Evolutionary conservation across 2,797 vertebrate species (phyloP).

Genomic region (Jordanella pulchra): DNA sequence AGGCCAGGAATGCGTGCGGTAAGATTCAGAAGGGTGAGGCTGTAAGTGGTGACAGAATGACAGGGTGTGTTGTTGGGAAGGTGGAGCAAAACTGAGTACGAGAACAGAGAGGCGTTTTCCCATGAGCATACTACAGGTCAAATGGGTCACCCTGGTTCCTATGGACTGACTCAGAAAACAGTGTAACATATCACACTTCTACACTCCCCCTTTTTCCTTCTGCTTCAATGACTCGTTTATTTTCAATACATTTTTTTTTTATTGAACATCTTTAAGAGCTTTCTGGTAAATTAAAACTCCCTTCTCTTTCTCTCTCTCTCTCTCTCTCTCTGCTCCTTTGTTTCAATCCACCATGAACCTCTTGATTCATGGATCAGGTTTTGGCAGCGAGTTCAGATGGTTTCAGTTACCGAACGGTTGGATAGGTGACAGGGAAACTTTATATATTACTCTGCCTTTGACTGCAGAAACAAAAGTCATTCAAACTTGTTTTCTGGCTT

Average conservation of each 20-base stretch:
- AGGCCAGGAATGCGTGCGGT: neutral
- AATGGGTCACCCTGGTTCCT: constrained; percentile 37
- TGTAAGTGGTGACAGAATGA: constrained; percentile 45
- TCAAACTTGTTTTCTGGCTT: constrained; percentile 7
- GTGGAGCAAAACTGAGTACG: constrained; percentile 24
- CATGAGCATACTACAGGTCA: constrained; percentile 43
- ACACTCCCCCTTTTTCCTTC: constrained; percentile 44
- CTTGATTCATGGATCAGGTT: constrained; percentile 59
- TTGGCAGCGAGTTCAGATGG: constrained; percentile 54
- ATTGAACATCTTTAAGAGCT: neutral
- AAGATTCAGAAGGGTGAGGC: constrained; percentile 29
- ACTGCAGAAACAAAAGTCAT: neutral
- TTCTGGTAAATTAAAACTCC: constrained; percentile 32
- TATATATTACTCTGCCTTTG: constrained; percentile 11
- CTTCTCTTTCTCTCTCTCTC: constrained; percentile 1
- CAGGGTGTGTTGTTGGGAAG: constrained; percentile 60
- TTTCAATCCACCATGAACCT: constrained; percentile 41
- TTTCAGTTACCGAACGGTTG: constrained; percentile 66
- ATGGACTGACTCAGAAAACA: constrained; percentile 43
- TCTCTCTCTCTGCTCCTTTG: constrained; percentile 44
- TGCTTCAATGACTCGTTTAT: constrained; percentile 12
- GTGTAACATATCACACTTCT: constrained; percentile 65
- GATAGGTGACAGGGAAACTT: constrained; percentile 48
- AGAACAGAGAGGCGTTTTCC: constrained; percentile 59
- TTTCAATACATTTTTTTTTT: neutral